Evolutionary conservation across 2,113 vertebrate genomes (phyloP).

Genomic region (Perccottus glenii): DNA sequence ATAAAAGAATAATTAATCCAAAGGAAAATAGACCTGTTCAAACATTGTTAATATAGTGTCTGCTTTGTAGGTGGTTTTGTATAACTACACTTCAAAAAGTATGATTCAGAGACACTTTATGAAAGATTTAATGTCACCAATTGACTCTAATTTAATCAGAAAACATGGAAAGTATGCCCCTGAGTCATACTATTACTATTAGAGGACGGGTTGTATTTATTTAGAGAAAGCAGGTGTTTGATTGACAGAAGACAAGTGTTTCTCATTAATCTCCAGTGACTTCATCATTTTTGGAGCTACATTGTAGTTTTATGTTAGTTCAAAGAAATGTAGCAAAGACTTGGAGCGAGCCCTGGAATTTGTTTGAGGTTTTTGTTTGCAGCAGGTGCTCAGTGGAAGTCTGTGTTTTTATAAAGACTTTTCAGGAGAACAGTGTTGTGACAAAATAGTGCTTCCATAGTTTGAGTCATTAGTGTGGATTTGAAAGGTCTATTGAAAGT

Average conservation of each 20-base stretch:
- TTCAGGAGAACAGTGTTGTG: too few relatives aligned
- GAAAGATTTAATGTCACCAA: neutral
- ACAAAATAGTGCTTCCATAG: too few relatives aligned
- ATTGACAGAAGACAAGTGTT: slow-evolving; percentile 15
- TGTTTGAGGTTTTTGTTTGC: neutral
- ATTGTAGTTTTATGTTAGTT: slow-evolving; percentile 23
- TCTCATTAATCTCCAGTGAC: slow-evolving; percentile 31
- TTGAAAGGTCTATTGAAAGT: too few relatives aligned
- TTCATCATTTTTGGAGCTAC: slow-evolving; percentile 12
- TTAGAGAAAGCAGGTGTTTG: slow-evolving; percentile 21
- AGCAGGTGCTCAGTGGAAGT: too few relatives aligned
- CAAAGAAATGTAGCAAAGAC: slow-evolving; percentile 38
- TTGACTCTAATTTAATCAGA: neutral
- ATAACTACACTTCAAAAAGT: neutral
- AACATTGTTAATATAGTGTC: neutral
- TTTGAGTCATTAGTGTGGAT: too few relatives aligned
- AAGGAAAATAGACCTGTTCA: slow-evolving; percentile 9
- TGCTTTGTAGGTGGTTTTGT: neutral
- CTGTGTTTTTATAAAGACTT: too few relatives aligned
- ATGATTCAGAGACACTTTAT: neutral
- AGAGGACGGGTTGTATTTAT: neutral
- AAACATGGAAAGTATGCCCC: neutral
- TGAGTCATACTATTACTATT: neutral
- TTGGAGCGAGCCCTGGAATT: neutral
- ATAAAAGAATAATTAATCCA: neutral